Conservation (phyloP, 2,797 vertebrate species). For the Synaphobranchus kaupii region DNA sequence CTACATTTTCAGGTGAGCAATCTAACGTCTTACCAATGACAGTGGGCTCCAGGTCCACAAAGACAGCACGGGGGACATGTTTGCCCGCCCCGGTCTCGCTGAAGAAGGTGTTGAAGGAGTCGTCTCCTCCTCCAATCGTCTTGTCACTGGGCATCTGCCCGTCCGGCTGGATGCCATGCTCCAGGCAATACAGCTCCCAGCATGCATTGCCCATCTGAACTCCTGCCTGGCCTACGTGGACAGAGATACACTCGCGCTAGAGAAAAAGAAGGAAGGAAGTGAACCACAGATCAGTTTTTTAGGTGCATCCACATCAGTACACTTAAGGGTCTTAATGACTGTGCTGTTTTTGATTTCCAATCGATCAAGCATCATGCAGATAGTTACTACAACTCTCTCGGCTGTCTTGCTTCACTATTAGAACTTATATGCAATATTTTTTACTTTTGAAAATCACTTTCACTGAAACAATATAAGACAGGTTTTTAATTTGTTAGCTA, state of each 20-base stretch:
- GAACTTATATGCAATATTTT: too few species aligned
- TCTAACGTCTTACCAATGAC: slow-evolving; percentile 77
- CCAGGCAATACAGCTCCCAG: too few species aligned
- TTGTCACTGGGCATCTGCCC: too few species aligned
- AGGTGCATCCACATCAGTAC: background rate
- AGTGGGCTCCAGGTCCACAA: slow-evolving; percentile 88
- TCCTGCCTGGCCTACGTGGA: slow-evolving; percentile 47
- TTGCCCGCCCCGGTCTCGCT: slow-evolving; percentile 83
- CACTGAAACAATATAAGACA: too few species aligned
- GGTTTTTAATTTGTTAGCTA: too few species aligned
- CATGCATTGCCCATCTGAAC: too few species aligned
- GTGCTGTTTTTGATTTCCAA: background rate
- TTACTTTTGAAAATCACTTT: too few species aligned
- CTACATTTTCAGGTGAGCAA: too few species aligned
- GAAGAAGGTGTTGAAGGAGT: slow-evolving; percentile 78
- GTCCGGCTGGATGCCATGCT: too few species aligned
- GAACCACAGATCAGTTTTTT: background rate
- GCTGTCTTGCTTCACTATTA: too few species aligned
- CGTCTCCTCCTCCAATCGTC: too few species aligned
- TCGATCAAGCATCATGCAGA: background rate
- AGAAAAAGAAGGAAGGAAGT: slow-evolving; percentile 31
- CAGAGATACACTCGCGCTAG: slow-evolving; percentile 65
- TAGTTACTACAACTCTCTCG: background rate
- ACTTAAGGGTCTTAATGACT: background rate
- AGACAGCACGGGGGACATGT: slow-evolving; percentile 88